These are phyloP conservation scores for Troilus luridus DNA, from an alignment of 2,888 invertebrate species.

Conservation along the genomic window DNA sequence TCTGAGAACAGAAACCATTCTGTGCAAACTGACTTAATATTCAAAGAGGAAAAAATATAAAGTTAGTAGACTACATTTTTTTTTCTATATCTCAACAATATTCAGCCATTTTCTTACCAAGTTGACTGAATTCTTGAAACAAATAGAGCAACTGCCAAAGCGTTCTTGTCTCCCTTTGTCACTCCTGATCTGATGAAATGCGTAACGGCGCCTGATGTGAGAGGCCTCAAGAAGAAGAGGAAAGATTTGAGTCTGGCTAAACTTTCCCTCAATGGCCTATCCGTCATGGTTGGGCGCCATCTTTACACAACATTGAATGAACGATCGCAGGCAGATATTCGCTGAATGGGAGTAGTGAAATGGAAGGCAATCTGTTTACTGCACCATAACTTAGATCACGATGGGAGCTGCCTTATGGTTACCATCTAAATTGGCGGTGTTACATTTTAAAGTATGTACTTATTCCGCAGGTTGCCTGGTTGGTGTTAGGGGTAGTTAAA, in stretches of 20 bases:
- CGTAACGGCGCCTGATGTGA: background rate
- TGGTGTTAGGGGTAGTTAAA: no score
- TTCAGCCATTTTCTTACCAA: background rate
- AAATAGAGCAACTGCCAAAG: no score
- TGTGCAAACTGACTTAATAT: background rate
- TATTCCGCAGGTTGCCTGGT: no score
- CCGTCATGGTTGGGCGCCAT: background rate
- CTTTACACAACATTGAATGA: background rate
- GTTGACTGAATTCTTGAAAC: no score
- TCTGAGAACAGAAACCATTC: background rate
- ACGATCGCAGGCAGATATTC: background rate
- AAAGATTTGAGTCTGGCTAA: background rate
- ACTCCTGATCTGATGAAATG: background rate
- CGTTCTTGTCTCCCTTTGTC: background rate
- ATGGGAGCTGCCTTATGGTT: background rate
- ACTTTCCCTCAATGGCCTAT: slow-evolving; percentile 11
- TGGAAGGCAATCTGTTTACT: background rate
- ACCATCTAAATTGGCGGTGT: background rate
- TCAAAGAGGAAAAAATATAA: background rate
- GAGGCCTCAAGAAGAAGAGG: background rate
- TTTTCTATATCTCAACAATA: background rate
- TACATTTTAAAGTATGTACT: background rate
- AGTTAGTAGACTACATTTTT: background rate
- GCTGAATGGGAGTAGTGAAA: background rate
- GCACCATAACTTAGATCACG: background rate